phyloP scores from a whole-genome alignment of 2,113 vertebrate species.

The Esox niger region DNA sequence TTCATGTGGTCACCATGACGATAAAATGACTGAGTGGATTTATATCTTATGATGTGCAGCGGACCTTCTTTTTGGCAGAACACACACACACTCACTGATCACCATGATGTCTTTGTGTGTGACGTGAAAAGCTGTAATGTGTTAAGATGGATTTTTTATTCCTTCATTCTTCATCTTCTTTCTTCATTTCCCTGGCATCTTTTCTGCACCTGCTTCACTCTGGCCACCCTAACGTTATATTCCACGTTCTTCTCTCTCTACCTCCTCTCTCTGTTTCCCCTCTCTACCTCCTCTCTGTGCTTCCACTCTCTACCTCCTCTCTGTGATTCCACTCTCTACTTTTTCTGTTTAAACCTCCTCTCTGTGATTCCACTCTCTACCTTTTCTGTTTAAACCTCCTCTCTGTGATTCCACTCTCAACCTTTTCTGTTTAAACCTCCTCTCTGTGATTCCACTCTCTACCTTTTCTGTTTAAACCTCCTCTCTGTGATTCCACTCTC shows the following conservation, averaged over 20 bases:
- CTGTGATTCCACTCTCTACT: constrained; percentile 20
- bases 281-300: constrained; percentile 9
- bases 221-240: too few relatives aligned
- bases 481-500: neutral
- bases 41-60: too few relatives aligned
- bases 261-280: neutral
- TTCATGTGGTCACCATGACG: too few relatives aligned
- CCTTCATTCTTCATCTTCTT: neutral
- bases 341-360: neutral
- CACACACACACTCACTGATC: constrained; percentile 7
- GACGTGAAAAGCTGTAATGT: neutral
- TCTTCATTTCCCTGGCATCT: constrained; percentile 24
- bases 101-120: constrained; percentile 15
- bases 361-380: neutral
- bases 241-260: constrained; percentile 7
- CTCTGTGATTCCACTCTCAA: too few relatives aligned
- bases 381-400: too few relatives aligned
- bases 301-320: constrained; percentile 9
- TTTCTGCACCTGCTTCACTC: constrained; percentile 25
- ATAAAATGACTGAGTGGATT: too few relatives aligned
- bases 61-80: too few relatives aligned
- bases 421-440: too few relatives aligned
- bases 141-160: constrained; percentile 35
- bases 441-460: neutral
- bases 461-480: too few relatives aligned